phyloP scores from a whole-genome alignment of 2,888 invertebrate species.

The Patella caerulea region DNA sequence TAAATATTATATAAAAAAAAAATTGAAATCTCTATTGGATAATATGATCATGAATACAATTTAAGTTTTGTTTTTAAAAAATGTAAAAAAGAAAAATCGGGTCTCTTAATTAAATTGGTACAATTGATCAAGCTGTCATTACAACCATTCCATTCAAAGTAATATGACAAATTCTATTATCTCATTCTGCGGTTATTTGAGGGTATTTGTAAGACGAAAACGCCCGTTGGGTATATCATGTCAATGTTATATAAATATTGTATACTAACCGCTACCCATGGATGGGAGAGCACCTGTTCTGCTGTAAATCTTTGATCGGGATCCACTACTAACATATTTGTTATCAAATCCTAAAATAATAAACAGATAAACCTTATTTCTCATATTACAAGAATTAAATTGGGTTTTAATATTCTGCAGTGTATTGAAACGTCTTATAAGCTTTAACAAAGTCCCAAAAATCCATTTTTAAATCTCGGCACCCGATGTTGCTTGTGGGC shows the following conservation, averaged over 20 bases:
- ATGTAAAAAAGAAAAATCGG: no score
- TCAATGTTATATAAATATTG: background rate
- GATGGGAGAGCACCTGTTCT: slow-evolving; percentile 58
- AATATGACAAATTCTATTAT: background rate
- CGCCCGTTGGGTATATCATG: background rate
- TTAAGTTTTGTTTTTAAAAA: no score
- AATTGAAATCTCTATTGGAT: no score
- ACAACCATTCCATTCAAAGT: background rate
- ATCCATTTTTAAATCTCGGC: background rate
- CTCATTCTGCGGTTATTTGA: no score
- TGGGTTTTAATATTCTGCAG: no score
- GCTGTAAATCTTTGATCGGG: slow-evolving; percentile 85
- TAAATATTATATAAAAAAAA: slow-evolving; percentile 17
- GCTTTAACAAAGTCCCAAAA: no score
- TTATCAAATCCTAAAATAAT: slow-evolving; percentile 77
- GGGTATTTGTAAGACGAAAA: background rate
- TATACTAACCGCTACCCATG: slow-evolving; percentile 67
- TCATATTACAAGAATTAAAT: no score
- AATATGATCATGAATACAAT: no score
- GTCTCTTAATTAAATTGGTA: no score
- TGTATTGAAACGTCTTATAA: no score
- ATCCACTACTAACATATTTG: slow-evolving; percentile 91
- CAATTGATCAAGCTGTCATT: no score
- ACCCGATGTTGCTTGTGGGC: background rate
- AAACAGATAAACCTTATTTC: no score